Base-by-base conservation (phyloP, 2,113 vertebrate species). In the Boulengeromyrus knoepffleri region DNA sequence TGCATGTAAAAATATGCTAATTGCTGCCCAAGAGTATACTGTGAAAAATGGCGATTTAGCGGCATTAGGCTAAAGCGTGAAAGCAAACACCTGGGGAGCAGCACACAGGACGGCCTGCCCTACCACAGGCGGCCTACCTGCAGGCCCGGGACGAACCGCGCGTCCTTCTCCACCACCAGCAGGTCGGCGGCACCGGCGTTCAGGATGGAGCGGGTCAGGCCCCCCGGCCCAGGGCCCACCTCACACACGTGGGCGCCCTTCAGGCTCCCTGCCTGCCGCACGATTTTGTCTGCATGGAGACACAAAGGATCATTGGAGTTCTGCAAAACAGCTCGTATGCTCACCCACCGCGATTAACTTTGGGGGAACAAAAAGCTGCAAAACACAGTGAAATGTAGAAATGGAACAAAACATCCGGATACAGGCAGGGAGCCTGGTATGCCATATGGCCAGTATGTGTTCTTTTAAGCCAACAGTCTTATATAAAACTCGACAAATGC, bases 181-280 rank as follows among this genome's bases (percentile, higher is more conserved):
- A 99, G 92, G 12, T 99, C 96, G 3, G 97, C 94, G 8, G 95
- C 93, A 39, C 94, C 95, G 19, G 97, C 95, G 42, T 95, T 98
- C 85, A 99, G 97, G 93, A 99, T 98, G 85, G 98, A 97, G 74
- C 99, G 97, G 66, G 98, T 99, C 92, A 99, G 96, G 42, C 98
- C 98, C 5, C 99, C 99, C 0, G 99, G 99, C 24, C 99, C 98
- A 0, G 99, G 98, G 21, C 99, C 99, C 90, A 99, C 98, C 93
- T 99, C 99, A 0, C 98, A 99, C 56, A 99, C 98, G 15, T 97
- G 92, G 13, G 96, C 95, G 56, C 95, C 92, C 92, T 91, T 97
- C 92, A 99, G 95, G 91, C 90, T 91, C 0, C 98, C 98, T 24
- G 98, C 97, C 90, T 98, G 97, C 89, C 95, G 97, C 53, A 98